A percentile compares a stretch with the other conserved stretches of the same genome.
These are phyloP conservation scores for Drosophila neutralis DNA, from an alignment of 2,888 invertebrate species.

Conservation along the genomic window DNA sequence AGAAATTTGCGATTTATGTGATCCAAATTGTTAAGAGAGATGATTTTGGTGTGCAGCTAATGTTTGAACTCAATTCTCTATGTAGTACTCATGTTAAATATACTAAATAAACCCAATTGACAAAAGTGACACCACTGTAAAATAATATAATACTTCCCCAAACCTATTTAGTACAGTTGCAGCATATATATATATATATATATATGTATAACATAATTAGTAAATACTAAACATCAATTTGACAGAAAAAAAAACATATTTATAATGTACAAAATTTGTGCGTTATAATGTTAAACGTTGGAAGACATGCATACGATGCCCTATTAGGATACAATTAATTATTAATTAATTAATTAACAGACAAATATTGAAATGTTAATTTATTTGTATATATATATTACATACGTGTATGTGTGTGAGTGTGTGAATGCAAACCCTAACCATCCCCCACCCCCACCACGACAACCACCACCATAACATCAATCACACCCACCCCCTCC, in stretches of 20 bases:
- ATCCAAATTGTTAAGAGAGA: conserved; percentile 35
- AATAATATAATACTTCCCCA: conserved; percentile 36
- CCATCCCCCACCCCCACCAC: not conserved
- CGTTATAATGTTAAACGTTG: conserved; percentile 70
- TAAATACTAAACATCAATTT: conserved; percentile 16
- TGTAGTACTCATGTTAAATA: conserved; percentile 48
- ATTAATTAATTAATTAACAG: conserved; percentile 42
- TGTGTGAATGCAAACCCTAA: conserved; percentile 35
- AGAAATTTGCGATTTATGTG: conserved; percentile 17
- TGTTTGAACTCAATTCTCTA: conserved; percentile 35
- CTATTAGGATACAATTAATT: conserved; percentile 45
- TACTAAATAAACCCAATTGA: conserved; percentile 9
- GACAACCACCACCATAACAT: not conserved
- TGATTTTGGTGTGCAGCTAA: conserved; percentile 51
- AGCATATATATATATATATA: conserved; percentile 35
- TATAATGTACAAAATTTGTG: conserved; percentile 70
- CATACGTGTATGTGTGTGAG: conserved; percentile 47
- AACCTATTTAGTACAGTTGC: conserved; percentile 32
- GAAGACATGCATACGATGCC: conserved; percentile 75
- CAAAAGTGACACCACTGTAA: conserved; percentile 44
- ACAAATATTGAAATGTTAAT: conserved; percentile 62
- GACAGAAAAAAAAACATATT: conserved; percentile 33
- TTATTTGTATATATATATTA: conserved; percentile 54
- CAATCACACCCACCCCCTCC: conserved; percentile 4
- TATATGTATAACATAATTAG: conserved; percentile 27